phyloP scores from a whole-genome alignment of 2,113 vertebrate species.

The Perca flavescens region DNA sequence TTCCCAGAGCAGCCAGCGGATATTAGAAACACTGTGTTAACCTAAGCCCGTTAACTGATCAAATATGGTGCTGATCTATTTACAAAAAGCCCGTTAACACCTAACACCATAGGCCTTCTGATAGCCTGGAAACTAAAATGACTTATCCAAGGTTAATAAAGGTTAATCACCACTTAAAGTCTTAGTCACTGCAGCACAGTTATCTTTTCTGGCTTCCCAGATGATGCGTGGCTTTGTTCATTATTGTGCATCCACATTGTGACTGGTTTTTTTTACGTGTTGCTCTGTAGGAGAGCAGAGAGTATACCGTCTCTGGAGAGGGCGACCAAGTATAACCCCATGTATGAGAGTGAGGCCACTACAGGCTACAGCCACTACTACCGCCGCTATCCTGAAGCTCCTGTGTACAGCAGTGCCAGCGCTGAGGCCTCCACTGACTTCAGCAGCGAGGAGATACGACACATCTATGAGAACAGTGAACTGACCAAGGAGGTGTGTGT shows the following conservation, averaged over 20 bases:
- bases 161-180: constrained; percentile 19
- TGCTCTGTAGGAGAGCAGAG: constrained; percentile 84
- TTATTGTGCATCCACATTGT: not conserved
- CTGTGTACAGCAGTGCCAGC: constrained; percentile 87
- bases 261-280: constrained; percentile 21
- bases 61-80: constrained; percentile 45
- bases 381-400: constrained; percentile 86
- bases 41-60: constrained; percentile 50
- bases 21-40: constrained; percentile 25
- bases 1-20: constrained; percentile 17
- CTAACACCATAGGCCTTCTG: constrained; percentile 32
- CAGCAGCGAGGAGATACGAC: constrained; percentile 95
- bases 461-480: constrained; percentile 94
- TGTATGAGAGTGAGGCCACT: constrained; percentile 89
- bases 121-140: constrained; percentile 23
- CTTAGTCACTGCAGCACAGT: not conserved
- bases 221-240: not conserved
- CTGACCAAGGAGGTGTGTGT: constrained; percentile 92
- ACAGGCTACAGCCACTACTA: constrained; percentile 89
- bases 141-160: constrained; percentile 23
- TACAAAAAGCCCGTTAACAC: constrained; percentile 36
- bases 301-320: constrained; percentile 90
- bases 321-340: constrained; percentile 93
- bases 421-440: constrained; percentile 91
- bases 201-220: not conserved